Percentiles rank a stretch among this genome's conserved stretches.
These are phyloP conservation scores for Protodeltote pygarga DNA, from an alignment of 2,888 invertebrate species.

Conservation along the genomic window DNA sequence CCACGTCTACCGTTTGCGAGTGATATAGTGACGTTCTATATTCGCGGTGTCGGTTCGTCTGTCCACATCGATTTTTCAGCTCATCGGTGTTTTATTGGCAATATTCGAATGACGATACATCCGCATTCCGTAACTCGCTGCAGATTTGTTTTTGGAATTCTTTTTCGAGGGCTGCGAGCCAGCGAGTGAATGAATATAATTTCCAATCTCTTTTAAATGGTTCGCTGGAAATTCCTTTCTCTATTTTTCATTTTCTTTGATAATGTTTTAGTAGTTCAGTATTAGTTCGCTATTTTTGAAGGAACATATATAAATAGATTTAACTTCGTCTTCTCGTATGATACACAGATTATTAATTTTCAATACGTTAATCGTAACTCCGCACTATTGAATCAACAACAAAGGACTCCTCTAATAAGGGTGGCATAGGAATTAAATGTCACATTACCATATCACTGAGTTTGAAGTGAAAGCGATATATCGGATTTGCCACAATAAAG, in stretches of 20 bases:
- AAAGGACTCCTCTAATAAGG: conserved; percentile 61
- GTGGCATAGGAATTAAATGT: conserved; percentile 80
- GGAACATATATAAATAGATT: no score
- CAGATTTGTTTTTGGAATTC: conserved; percentile 54
- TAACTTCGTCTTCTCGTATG: no score
- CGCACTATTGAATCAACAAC: conserved; percentile 44
- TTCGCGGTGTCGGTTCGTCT: conserved; percentile 68
- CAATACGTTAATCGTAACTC: conserved; percentile 28
- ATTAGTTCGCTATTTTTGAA: no score
- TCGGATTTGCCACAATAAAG: conserved; percentile 81
- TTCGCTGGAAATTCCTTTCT: conserved; percentile 19
- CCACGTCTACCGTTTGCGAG: conserved; percentile 29
- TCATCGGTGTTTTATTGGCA: conserved; percentile 85
- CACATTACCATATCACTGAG: conserved; percentile 82
- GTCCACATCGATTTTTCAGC: conserved; percentile 86
- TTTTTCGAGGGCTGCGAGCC: conserved; percentile 36
- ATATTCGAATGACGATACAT: conserved; percentile 78
- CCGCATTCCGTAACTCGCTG: conserved; percentile 57
- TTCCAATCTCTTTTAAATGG: conserved; percentile 29
- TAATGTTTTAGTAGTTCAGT: not conserved
- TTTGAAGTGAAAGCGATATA: conserved; percentile 82
- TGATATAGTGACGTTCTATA: conserved; percentile 44
- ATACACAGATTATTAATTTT: conserved; percentile 13
- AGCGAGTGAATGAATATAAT: conserved; percentile 30
- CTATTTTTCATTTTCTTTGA: not conserved